Evolutionary conservation across 2,797 vertebrate genomes (phyloP), one percentile per base, ranked within the genome.

Genomic region (Jordanella pulchra): DNA sequence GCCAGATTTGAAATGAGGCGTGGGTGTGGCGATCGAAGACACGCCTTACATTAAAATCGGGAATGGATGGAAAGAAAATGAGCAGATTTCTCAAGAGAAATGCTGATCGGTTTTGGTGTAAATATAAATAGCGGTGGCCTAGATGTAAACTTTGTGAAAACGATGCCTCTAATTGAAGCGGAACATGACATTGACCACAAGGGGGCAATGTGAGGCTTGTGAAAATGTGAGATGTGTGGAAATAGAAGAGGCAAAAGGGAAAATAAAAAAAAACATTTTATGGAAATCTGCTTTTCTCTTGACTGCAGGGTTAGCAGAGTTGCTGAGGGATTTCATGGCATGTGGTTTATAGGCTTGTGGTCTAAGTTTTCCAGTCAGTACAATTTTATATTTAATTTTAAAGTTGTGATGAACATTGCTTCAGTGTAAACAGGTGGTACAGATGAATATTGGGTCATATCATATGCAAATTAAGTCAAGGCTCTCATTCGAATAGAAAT

Each of bases 1-100:
- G 91, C 91, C 90, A 92, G 75, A 85, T 92, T 93, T 91, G 88
- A 93, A 92, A 89, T 75, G 27, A 39, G 12, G 14, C 64, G 86
- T 79, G 86, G 90, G 89, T 86, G 91, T 86, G 90, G 81, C 73
- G 11, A 66, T 15, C 17, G 1, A 2, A 11, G 27, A 53, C 51
- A 58, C 1, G 44, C 17, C 35, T 10, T 18, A 25, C 3, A n/a
- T 4, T 14, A 69, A 61, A 18, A 7, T 23, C 23, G n/a, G 1
- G 50, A 2, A 3, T 21, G 14, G 23, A 2, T 1, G 10, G 28
- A 0, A 13, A 1, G 2, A 45, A 2, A 63, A 39, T 47, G 1
- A 30, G 28, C 44, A 3, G 14, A 21, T 58, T 63, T 64, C 4
- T 17, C 17, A 35, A 2, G 0, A 56, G 7, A 50, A 0, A 6